Conservation (phyloP, 2,113 vertebrate species). For the Cyprinodon variegatus region DNA sequence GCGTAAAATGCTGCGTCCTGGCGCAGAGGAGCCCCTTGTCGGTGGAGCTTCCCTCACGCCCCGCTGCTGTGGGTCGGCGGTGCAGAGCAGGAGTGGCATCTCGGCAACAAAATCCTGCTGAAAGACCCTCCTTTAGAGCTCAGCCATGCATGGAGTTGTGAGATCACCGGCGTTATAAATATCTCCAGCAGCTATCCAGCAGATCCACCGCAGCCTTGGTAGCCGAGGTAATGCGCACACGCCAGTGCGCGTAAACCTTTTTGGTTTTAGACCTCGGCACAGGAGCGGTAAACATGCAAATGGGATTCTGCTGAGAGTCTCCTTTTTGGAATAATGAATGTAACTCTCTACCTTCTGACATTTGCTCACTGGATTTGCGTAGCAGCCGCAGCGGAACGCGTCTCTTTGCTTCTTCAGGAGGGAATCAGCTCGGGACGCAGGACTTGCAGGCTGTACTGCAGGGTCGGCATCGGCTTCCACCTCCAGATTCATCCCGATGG, state of each 20-base stretch:
- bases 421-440: slow-evolving; percentile 84
- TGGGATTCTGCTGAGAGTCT: slow-evolving; percentile 64
- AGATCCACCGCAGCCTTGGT: slow-evolving; percentile 70
- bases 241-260: slow-evolving; percentile 53
- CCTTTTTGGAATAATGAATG: slow-evolving; percentile 87
- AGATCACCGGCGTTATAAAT: slow-evolving; percentile 95
- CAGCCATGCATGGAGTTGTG: slow-evolving; percentile 82
- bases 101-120: slow-evolving; percentile 74
- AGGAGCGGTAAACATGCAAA: slow-evolving; percentile 77
- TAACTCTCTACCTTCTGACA: slow-evolving; percentile 81
- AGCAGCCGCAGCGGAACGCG: slow-evolving; percentile 69
- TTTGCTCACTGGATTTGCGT: slow-evolving; percentile 81
- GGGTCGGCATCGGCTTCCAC: slow-evolving; percentile 97
- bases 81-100: slow-evolving; percentile 60
- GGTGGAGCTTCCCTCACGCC: slow-evolving; percentile 59
- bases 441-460: slow-evolving; percentile 92
- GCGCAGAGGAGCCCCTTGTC: slow-evolving; percentile 44
- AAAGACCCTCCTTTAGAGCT: slow-evolving; percentile 76
- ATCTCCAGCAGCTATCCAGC: slow-evolving; percentile 76
- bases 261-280: slow-evolving; percentile 31
- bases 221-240: slow-evolving; percentile 67
- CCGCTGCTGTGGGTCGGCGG: slow-evolving; percentile 49
- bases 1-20: slow-evolving; percentile 72
- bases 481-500: slow-evolving; percentile 96
- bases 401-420: slow-evolving; percentile 70